A percentile compares a stretch with the other conserved stretches of the same genome.
These are phyloP conservation scores for Epizoanthus illoricatus DNA, from an alignment of 92 coral and sea anemone species.

Conservation along the genomic window DNA sequence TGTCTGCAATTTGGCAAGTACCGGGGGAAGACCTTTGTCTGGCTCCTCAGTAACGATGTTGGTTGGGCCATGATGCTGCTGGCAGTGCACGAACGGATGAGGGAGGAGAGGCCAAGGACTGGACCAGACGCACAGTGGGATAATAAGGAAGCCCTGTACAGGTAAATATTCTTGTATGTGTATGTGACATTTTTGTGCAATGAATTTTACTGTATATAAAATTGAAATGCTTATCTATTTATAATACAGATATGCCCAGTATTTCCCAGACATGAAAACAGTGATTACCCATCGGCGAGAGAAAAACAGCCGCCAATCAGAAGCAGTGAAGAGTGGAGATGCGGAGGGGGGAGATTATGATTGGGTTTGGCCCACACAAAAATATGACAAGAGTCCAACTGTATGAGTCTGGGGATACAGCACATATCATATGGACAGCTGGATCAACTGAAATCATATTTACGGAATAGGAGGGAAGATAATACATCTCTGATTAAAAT, in stretches of 20 bases:
- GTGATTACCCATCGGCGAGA: neutral
- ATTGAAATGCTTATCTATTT: neutral
- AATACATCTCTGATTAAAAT: constrained; percentile 11
- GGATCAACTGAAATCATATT: constrained; percentile 17
- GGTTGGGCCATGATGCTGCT: constrained; percentile 43
- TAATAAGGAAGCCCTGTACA: constrained; percentile 39
- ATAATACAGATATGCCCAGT: constrained; percentile 15
- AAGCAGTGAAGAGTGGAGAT: neutral
- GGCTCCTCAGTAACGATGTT: constrained; percentile 43
- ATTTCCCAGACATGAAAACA: neutral
- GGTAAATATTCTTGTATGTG: neutral
- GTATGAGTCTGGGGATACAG: neutral
- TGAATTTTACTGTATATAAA: neutral
- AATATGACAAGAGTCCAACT: constrained; percentile 4
- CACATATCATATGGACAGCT: constrained; percentile 14
- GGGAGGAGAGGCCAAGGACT: neutral
- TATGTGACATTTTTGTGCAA: neutral
- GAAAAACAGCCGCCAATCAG: neutral
- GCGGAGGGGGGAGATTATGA: neutral
- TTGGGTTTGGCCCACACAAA: constrained; percentile 35
- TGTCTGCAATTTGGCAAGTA: constrained; percentile 39
- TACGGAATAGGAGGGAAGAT: constrained; percentile 2
- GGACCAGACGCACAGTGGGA: constrained; percentile 31
- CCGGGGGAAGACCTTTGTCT: constrained; percentile 43
- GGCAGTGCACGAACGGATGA: constrained; percentile 17